Conservation (phyloP, 2,888 invertebrate species). For the Drosophila nr. medialis region DNA sequence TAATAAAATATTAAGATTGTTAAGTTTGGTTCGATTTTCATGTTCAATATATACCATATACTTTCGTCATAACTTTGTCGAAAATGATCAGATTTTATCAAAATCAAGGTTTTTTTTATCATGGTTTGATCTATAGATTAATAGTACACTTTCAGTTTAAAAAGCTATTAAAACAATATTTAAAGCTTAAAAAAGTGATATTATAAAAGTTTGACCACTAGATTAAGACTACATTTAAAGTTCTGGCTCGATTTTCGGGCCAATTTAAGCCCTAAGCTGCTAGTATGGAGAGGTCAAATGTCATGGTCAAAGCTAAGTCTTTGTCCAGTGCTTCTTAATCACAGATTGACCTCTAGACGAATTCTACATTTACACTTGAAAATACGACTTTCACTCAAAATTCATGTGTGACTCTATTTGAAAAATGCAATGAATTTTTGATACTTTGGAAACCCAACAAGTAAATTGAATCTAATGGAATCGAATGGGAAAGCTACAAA, state of each 20-base stretch:
- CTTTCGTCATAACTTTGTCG: background rate
- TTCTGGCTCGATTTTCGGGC: too few species aligned
- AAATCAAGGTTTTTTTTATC: accelerated
- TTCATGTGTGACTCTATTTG: background rate
- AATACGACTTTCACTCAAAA: background rate
- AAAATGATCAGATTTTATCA: background rate
- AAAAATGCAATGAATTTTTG: background rate
- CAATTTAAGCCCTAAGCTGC: too few species aligned
- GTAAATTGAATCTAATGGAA: background rate
- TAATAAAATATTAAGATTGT: background rate
- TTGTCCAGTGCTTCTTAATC: background rate
- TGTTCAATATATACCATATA: background rate
- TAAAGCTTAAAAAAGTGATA: too few species aligned
- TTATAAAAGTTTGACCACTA: background rate
- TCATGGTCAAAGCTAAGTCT: background rate
- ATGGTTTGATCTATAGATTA: background rate
- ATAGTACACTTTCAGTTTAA: background rate
- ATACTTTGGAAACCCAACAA: background rate
- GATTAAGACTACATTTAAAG: background rate
- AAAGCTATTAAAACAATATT: background rate
- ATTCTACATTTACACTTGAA: background rate
- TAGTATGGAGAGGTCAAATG: too few species aligned
- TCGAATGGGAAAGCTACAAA: background rate
- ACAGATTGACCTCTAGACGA: background rate
- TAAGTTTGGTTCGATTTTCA: background rate